phyloP scores from a whole-genome alignment of 2,797 vertebrate species.

The Schizopygopsis malacanthus region DNA sequence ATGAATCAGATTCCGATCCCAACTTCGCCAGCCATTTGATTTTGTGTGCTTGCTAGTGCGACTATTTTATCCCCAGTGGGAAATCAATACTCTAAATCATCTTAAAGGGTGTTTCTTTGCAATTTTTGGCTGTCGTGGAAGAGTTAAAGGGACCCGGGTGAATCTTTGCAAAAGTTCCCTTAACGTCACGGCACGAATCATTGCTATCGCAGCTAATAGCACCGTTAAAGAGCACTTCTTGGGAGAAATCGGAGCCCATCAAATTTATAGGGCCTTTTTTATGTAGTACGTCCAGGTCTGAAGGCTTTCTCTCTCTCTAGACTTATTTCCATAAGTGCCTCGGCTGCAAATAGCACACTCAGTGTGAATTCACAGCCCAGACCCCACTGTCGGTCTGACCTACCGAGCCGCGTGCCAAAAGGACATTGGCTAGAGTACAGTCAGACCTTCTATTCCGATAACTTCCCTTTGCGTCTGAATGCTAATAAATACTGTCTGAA shows the following conservation, averaged over 20 bases:
- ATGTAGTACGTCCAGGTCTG: slow-evolving; percentile 57
- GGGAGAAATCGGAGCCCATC: slow-evolving; percentile 57
- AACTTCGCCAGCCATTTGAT: slow-evolving; percentile 54
- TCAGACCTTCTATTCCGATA: slow-evolving; percentile 36
- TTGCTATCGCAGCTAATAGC: slow-evolving; percentile 57
- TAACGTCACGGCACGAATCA: slow-evolving; percentile 49
- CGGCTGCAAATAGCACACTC: slow-evolving; percentile 59
- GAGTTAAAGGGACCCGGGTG: slow-evolving; percentile 43
- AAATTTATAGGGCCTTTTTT: slow-evolving; percentile 62
- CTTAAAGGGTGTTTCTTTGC: slow-evolving; percentile 47
- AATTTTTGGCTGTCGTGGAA: slow-evolving; percentile 56
- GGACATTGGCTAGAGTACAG: slow-evolving; percentile 48
- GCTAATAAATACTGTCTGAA: neutral
- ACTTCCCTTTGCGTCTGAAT: slow-evolving; percentile 20
- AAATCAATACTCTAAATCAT: slow-evolving; percentile 79
- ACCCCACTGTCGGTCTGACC: slow-evolving; percentile 28
- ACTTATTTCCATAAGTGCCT: slow-evolving; percentile 64
- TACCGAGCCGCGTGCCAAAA: slow-evolving; percentile 46
- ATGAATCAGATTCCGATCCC: slow-evolving; percentile 18
- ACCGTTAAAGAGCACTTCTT: slow-evolving; percentile 60
- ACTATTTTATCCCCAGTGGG: slow-evolving; percentile 76
- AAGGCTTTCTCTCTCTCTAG: slow-evolving; percentile 56
- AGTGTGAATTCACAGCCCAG: slow-evolving; percentile 43
- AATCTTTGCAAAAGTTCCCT: slow-evolving; percentile 47
- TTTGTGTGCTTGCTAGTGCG: slow-evolving; percentile 48